Evolutionary conservation across 2,113 vertebrate genomes (phyloP).

Genomic region (Actenoides hombroni): DNA sequence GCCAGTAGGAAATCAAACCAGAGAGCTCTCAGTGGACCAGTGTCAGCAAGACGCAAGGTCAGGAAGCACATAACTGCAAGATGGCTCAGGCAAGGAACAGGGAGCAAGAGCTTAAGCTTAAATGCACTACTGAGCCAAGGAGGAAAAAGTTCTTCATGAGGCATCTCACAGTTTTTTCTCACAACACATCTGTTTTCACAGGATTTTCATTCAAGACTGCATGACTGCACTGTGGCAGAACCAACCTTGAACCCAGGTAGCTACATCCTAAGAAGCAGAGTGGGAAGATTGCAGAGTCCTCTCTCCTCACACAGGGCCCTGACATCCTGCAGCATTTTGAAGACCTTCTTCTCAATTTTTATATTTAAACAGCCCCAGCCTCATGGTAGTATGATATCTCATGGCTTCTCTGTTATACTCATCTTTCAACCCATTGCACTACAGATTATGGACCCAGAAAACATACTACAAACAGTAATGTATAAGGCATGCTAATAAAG

Average conservation of each 20-base stretch:
- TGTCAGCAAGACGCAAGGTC: neutral
- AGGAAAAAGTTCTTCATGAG: neutral
- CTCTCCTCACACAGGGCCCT: neutral
- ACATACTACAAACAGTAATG: neutral
- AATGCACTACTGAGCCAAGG: neutral
- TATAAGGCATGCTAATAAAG: neutral
- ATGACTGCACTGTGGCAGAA: neutral
- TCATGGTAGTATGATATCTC: neutral
- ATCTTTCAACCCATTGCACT: neutral
- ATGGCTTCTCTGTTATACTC: neutral
- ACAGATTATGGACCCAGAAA: neutral
- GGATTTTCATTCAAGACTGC: neutral
- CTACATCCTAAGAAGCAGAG: neutral
- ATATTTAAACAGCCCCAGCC: neutral
- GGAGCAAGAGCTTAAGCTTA: neutral
- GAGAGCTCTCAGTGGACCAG: neutral
- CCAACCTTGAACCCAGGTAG: neutral
- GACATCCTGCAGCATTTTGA: neutral
- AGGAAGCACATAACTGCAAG: fast-evolving
- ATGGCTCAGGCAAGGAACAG: neutral
- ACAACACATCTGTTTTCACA: neutral
- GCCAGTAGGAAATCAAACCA: neutral
- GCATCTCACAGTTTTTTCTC: neutral
- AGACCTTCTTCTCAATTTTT: neutral
- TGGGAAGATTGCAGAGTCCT: neutral